A percentile compares a stretch with the other conserved stretches of the same genome.
phyloP scores from a whole-genome alignment of 2,797 vertebrate species.

The Acanthurus leucopareius region DNA sequence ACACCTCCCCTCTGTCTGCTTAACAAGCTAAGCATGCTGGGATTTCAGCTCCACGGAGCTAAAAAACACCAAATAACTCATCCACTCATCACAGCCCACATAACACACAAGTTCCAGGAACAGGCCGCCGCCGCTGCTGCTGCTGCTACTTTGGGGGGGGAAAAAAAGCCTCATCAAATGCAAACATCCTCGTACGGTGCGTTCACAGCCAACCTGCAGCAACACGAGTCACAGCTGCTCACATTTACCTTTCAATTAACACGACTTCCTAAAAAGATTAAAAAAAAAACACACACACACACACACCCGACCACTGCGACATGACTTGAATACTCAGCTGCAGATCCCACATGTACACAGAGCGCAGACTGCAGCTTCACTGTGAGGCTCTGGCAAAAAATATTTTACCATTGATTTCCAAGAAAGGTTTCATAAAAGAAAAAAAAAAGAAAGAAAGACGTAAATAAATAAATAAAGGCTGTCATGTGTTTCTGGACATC shows the following conservation, averaged over 20 bases:
- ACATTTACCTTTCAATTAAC: constrained; percentile 38
- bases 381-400: constrained; percentile 36
- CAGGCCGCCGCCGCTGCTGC: no score
- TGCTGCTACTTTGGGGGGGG: neutral
- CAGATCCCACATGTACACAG: neutral
- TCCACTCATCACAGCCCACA: constrained; percentile 17
- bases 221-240: constrained; percentile 29
- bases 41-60: constrained; percentile 17
- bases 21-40: constrained; percentile 31
- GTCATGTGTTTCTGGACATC: constrained; percentile 48
- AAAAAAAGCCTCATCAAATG: constrained; percentile 21
- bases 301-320: neutral
- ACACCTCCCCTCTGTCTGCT: constrained; percentile 10
- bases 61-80: constrained; percentile 16
- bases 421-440: constrained; percentile 35
- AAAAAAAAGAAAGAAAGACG: neutral
- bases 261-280: constrained; percentile 37
- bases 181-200: constrained; percentile 15
- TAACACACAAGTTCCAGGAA: constrained; percentile 4
- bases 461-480: constrained; percentile 14
- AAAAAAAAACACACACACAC: no score
- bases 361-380: constrained; percentile 1
- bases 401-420: constrained; percentile 63
- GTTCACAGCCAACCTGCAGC: neutral
- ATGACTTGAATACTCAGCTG: constrained; percentile 33